Evolutionary conservation across 2,113 vertebrate genomes (phyloP).

Genomic region (Chloropsis cyanopogon): DNA sequence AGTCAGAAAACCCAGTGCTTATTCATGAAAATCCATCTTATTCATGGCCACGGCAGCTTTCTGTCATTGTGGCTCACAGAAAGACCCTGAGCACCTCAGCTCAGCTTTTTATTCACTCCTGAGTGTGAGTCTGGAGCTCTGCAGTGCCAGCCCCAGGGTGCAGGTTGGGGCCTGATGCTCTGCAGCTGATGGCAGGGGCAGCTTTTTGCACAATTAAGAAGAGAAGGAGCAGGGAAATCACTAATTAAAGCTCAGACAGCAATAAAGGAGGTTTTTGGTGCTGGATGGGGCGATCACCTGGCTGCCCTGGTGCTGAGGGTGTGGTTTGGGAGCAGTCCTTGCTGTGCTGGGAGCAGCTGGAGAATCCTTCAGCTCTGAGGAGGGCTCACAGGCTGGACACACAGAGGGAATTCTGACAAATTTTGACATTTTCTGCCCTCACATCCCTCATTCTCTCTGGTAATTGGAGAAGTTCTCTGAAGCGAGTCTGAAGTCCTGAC

Average conservation of each 20-base stretch:
- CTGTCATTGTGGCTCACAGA: background rate
- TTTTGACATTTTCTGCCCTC: background rate
- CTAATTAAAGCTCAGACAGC: background rate
- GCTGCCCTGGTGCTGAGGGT: background rate
- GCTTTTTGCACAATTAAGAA: background rate
- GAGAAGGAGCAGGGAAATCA: background rate
- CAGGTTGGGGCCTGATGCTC: background rate
- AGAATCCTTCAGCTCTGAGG: background rate
- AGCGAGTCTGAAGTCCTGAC: background rate
- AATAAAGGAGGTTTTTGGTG: background rate
- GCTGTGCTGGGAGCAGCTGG: background rate
- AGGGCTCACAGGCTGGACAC: background rate
- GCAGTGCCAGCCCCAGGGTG: background rate
- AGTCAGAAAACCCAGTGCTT: background rate
- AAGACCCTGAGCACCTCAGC: background rate
- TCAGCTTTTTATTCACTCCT: background rate
- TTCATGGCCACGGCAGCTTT: background rate
- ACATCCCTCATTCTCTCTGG: background rate
- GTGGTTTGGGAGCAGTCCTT: background rate
- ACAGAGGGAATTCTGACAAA: rapidly evolving
- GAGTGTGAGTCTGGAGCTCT: background rate
- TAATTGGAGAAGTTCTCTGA: background rate
- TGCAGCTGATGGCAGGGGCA: background rate
- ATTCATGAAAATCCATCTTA: background rate
- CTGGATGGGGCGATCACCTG: background rate